phyloP scores from a whole-genome alignment of 2,888 invertebrate genomes.

The Dynastes tityus region DNA sequence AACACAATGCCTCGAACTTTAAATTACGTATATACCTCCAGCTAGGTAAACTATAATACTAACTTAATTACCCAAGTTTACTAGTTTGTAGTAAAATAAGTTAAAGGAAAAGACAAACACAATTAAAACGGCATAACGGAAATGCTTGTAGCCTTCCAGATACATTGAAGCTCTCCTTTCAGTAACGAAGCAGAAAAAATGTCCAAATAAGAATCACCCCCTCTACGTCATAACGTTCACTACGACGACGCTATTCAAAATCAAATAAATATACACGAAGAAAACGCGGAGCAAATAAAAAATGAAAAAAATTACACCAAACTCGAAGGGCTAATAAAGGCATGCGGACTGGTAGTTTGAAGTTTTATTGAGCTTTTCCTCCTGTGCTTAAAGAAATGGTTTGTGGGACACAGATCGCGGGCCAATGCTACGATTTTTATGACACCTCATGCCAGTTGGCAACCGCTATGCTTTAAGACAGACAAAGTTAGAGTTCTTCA shows the following conservation, averaged over 20 bases:
- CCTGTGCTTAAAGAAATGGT: not conserved
- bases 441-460: not conserved
- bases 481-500: too few species aligned
- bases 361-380: conserved; percentile 30
- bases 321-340: conserved; percentile 24
- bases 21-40: too few species aligned
- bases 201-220: too few species aligned
- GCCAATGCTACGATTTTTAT: not conserved
- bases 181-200: too few species aligned
- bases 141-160: too few species aligned
- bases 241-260: not conserved
- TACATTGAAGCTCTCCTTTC: too few species aligned
- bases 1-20: too few species aligned
- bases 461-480: not conserved
- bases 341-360: conserved; percentile 14
- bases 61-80: too few species aligned
- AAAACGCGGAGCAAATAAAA: not conserved
- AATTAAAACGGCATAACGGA: too few species aligned
- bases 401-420: not conserved
- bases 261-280: conserved; percentile 7
- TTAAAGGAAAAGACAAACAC: too few species aligned
- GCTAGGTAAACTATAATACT: too few species aligned
- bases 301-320: conserved; percentile 17
- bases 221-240: not conserved
- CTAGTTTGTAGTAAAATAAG: too few species aligned